Conservation (phyloP, 2,113 vertebrate species). For the Thymallus thymallus region DNA sequence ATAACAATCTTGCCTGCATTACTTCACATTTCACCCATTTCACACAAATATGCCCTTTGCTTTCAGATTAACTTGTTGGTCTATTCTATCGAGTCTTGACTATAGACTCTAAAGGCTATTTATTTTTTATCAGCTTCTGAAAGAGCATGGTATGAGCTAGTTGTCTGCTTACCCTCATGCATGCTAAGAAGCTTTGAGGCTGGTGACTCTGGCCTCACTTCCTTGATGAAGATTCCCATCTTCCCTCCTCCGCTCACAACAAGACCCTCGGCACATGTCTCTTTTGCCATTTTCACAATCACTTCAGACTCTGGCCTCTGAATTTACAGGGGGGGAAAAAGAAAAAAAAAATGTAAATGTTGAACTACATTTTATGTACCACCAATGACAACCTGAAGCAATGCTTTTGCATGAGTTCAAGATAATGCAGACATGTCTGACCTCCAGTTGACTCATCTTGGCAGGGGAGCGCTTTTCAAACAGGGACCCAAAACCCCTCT, state of each 20-base stretch:
- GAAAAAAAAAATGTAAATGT: conserved; percentile 1
- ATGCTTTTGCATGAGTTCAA: conserved; percentile 10
- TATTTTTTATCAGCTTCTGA: neutral
- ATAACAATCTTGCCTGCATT: no score
- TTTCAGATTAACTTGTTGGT: no score
- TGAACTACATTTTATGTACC: neutral
- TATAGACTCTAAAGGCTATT: no score
- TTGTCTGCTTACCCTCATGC: conserved; percentile 81
- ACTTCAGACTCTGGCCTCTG: conserved; percentile 71
- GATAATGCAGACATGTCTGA: conserved; percentile 50
- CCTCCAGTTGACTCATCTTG: conserved; percentile 83
- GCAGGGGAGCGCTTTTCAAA: conserved; percentile 73
- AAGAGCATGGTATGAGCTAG: neutral
- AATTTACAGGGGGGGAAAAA: conserved; percentile 62
- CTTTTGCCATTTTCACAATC: conserved; percentile 82
- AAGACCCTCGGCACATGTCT: conserved; percentile 85
- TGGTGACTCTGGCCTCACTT: conserved; percentile 85
- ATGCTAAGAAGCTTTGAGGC: conserved; percentile 85
- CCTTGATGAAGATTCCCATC: conserved; percentile 88
- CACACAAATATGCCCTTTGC: no score
- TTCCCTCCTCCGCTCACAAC: conserved; percentile 85
- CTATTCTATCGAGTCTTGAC: no score
- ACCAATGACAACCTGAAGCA: neutral
- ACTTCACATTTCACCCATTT: no score
- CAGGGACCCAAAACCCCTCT: conserved; percentile 67